Evolutionary conservation across 2,888 invertebrate species (phyloP).

Genomic region (Pollenia amentaria): DNA sequence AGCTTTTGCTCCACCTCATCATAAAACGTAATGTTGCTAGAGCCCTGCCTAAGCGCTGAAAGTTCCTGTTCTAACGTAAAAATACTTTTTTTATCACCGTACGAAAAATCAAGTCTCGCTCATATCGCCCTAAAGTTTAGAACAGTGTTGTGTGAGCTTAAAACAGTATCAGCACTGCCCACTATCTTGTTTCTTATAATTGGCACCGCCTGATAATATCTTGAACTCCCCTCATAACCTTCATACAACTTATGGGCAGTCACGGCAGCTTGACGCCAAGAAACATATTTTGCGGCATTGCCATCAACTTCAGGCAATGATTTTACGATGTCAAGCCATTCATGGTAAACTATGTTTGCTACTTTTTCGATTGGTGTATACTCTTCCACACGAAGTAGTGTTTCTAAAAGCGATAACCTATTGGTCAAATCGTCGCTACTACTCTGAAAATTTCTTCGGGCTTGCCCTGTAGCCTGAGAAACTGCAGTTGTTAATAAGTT

Average conservation of each 20-base stretch:
- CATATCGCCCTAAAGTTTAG: slow-evolving; percentile 50
- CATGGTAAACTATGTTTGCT: background rate
- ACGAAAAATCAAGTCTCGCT: slow-evolving; percentile 38
- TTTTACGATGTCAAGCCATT: slow-evolving; percentile 42
- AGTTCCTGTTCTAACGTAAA: slow-evolving; percentile 23
- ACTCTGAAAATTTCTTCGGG: slow-evolving; percentile 17
- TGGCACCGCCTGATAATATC: slow-evolving; percentile 40
- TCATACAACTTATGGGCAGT: slow-evolving; percentile 54
- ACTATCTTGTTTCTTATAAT: slow-evolving; percentile 37
- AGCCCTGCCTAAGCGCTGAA: background rate
- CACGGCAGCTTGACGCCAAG: slow-evolving; percentile 60
- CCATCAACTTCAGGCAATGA: slow-evolving; percentile 56
- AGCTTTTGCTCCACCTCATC: slow-evolving; percentile 2
- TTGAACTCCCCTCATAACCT: slow-evolving; percentile 36
- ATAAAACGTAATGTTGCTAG: slow-evolving; percentile 5
- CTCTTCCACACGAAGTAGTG: slow-evolving; percentile 7
- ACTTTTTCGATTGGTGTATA: slow-evolving; percentile 1
- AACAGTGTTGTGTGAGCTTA: slow-evolving; percentile 53
- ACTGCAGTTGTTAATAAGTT: slow-evolving; percentile 26
- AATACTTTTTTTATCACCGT: slow-evolving; percentile 32
- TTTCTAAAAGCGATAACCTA: slow-evolving; percentile 34
- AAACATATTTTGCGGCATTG: slow-evolving; percentile 41
- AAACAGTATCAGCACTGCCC: slow-evolving; percentile 27
- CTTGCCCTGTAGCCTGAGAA: slow-evolving; percentile 21
- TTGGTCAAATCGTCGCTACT: slow-evolving; percentile 35